A percentile compares a stretch with the other conserved stretches of the same genome.
These are phyloP conservation scores for Anaspis maculata DNA, from an alignment of 2,888 invertebrate species.

Conservation along the genomic window DNA sequence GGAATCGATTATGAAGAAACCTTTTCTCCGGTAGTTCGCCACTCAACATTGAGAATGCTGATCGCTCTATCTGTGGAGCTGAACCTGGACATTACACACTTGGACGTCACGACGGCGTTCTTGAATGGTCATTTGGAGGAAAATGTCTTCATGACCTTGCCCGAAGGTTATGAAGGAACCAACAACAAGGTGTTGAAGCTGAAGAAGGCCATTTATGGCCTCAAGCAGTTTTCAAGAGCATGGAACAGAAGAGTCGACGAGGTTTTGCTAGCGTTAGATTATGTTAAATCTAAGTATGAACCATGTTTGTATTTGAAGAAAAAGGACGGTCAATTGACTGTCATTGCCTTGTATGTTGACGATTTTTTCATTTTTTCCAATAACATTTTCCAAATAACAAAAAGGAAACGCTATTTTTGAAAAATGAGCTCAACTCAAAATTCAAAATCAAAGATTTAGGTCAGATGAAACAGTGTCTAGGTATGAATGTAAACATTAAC, in stretches of 20 bases:
- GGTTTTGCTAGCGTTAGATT: background rate
- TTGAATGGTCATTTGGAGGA: constrained; percentile 18
- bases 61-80: constrained; percentile 18
- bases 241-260: constrained; percentile 1
- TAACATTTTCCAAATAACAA: constrained; percentile 3
- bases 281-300: background rate
- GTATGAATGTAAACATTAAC: constrained; percentile 3
- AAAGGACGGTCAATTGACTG: background rate
- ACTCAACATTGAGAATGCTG: constrained; percentile 17
- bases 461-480: background rate
- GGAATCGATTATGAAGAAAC: constrained; percentile 23
- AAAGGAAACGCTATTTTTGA: background rate
- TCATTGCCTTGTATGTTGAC: constrained; percentile 2
- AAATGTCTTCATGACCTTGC: constrained; percentile 15
- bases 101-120: constrained; percentile 19
- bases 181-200: background rate
- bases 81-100: constrained; percentile 14
- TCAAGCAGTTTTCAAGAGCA: constrained; percentile 1
- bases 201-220: constrained; percentile 1
- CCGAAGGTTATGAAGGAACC: constrained; percentile 8
- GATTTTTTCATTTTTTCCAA: constrained; percentile 3
- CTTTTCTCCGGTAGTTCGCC: constrained; percentile 17
- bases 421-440: background rate
- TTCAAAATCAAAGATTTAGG: constrained; percentile 3
- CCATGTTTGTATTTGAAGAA: constrained; percentile 1